A percentile compares a stretch with the other conserved stretches of the same genome.
Conservation (phyloP, 2,888 invertebrate genomes). For the Thera obeliscata region DNA sequence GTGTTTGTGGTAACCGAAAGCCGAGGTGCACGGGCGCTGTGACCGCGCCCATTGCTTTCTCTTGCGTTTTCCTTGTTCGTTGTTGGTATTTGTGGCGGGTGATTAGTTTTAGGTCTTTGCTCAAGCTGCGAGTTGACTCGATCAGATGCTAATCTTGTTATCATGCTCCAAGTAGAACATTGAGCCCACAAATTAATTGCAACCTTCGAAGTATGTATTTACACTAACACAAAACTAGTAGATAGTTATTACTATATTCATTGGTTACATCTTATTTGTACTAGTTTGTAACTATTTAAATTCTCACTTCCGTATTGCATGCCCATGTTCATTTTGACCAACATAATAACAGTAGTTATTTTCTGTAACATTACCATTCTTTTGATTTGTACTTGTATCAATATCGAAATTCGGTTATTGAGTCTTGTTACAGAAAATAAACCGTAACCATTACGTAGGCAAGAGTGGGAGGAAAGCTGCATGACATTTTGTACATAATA, state of each 20-base stretch:
- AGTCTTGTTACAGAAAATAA: constrained; percentile 58
- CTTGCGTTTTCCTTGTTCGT: constrained; percentile 71
- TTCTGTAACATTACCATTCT: constrained; percentile 51
- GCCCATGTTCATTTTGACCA: constrained; percentile 61
- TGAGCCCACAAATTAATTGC: constrained; percentile 77
- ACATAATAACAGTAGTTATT: constrained; percentile 48
- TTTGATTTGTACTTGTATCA: constrained; percentile 35
- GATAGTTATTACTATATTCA: constrained; percentile 49
- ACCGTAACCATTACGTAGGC: constrained; percentile 46
- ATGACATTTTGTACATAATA: constrained; percentile 54
- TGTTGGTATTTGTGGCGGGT: constrained; percentile 73
- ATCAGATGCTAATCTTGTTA: constrained; percentile 65
- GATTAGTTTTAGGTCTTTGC: constrained; percentile 73
- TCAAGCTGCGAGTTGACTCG: constrained; percentile 68
- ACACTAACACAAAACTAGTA: constrained; percentile 72
- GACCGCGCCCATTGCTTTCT: constrained; percentile 68
- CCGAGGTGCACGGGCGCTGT: constrained; percentile 50
- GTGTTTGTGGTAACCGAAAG: constrained; percentile 76
- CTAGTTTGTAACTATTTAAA: constrained; percentile 60
- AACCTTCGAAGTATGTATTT: constrained; percentile 55
- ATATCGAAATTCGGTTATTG: constrained; percentile 40
- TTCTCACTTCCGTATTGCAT: constrained; percentile 53
- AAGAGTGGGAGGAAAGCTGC: constrained; percentile 49
- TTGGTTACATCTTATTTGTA: constrained; percentile 50
- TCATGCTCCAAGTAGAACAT: constrained; percentile 80